Conservation (phyloP, 1,140 invertebrate genomes). For the Drosophila orosa region DNA sequence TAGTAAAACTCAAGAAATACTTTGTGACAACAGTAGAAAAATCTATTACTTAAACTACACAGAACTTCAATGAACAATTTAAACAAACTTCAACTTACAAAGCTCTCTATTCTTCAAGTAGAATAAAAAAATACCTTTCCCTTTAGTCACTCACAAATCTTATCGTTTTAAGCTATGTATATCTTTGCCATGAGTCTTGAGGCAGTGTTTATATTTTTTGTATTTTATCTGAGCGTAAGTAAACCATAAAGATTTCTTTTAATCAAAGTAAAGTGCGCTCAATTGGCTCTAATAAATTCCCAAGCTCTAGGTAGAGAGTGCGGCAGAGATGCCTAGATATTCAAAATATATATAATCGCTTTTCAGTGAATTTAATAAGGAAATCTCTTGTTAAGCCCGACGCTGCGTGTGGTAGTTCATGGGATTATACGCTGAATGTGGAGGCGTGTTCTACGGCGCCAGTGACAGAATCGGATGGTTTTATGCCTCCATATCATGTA, state of each 20-base stretch:
- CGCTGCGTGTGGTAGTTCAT: slow-evolving; percentile 28
- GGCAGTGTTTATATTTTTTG: slow-evolving; percentile 25
- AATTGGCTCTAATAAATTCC: slow-evolving; percentile 71
- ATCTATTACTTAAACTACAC: not conserved
- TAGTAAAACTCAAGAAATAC: not conserved
- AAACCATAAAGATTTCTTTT: slow-evolving; percentile 72
- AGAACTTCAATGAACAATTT: not conserved
- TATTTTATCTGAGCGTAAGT: slow-evolving; percentile 49
- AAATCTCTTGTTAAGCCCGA: slow-evolving; percentile 70
- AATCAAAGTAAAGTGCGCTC: slow-evolving; percentile 72
- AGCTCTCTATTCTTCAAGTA: not conserved
- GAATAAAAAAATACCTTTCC: not conserved
- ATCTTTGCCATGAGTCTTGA: slow-evolving; percentile 12
- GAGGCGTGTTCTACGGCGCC: slow-evolving; percentile 19
- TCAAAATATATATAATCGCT: slow-evolving; percentile 43
- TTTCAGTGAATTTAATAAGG: slow-evolving; percentile 74
- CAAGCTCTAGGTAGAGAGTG: slow-evolving; percentile 33
- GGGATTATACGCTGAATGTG: slow-evolving; percentile 1
- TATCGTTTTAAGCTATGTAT: slow-evolving; percentile 38
- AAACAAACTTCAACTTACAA: not conserved
- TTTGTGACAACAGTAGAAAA: not conserved
- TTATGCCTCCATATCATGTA: slow-evolving; percentile 22
- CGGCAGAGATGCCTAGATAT: slow-evolving; percentile 26
- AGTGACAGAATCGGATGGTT: slow-evolving; percentile 16
- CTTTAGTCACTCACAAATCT: slow-evolving; percentile 33